Evolutionary conservation across 2,113 vertebrate genomes (phyloP), one percentile per base, ranked within the genome.

Genomic region (Triplophysa tibetana): DNA sequence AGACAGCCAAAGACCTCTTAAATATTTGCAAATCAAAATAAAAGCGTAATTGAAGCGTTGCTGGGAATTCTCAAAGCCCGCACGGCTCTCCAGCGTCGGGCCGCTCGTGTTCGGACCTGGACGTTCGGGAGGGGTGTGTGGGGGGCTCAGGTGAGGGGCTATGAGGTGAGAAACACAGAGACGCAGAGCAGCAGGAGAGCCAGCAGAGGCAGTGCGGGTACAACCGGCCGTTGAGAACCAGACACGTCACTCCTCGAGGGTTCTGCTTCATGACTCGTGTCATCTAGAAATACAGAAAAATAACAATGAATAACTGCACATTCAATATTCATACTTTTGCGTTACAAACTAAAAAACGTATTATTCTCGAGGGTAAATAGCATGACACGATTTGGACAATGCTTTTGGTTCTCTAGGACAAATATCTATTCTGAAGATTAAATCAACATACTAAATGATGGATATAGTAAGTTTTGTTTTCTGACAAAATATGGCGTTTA

Each of bases 81-180:
- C 83, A 11, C 29, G 13, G 3, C 81, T 86, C 83, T 8, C 29
- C 63, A 6, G 63, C 29, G 29, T 16, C 38, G 33, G 38, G 4
- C 38, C 52, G 52, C 52, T 56, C 52, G 52, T 56, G 65, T 38
- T 65, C 8, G 19, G 72, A 16, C 17, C 54, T 19, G 54, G n/a
- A 2, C 8, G 19, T 21, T 52, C 50, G 19, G 45, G 1, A 26
- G 17, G 45, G 4, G 8, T 45, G 26, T 16, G 45, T 50, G 26
- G 17, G 50, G 12, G 68, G 89, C 86, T 88, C 87, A 90, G 92
- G 89, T 89, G 95, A 43, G 82, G 93, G 94, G 96, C 97, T 98
- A 99, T 98, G 98, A 99, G 88, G 94, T 94, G 92, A 95, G 94
- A 90, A 96, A 92, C 89, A 94, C 79, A 74, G 67, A 76, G 68